Conservation (phyloP, 2,797 vertebrate species). For the Hyperoplus immaculatus region DNA sequence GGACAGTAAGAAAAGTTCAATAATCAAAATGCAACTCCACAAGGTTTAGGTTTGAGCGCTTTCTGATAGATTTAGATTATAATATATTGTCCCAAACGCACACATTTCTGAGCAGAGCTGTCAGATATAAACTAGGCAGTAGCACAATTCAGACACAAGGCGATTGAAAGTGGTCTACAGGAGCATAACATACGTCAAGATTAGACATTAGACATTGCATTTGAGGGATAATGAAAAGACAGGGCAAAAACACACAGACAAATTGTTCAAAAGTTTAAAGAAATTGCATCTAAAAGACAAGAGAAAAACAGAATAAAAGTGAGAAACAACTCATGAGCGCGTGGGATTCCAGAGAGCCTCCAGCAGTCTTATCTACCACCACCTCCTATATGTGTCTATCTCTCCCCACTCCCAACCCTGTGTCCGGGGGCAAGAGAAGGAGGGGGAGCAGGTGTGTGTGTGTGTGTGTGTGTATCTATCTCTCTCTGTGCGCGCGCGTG, state of each 20-base stretch:
- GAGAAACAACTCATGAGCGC: no score
- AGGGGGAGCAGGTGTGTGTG: slow-evolving; percentile 74
- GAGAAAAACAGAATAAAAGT: no score
- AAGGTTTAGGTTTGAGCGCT: background rate
- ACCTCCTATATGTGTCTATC: background rate
- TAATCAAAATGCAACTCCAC: background rate
- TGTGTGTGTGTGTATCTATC: no score
- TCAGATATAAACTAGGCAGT: slow-evolving; percentile 5
- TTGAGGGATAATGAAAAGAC: no score
- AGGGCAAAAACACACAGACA: no score
- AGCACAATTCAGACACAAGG: no score
- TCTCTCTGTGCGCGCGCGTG: no score
- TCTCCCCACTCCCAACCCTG: background rate
- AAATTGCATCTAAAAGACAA: no score
- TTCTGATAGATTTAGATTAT: background rate
- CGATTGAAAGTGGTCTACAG: no score
- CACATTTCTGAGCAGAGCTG: background rate
- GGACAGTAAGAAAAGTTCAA: background rate
- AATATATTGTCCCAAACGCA: background rate
- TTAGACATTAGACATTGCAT: no score
- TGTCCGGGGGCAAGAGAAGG: slow-evolving; percentile 28
- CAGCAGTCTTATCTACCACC: background rate
- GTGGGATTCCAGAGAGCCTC: background rate
- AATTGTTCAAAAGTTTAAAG: no score
- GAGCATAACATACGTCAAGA: no score